Evolutionary conservation across 2,797 vertebrate genomes (phyloP), one percentile per base, ranked within the genome.

Genomic region (Chelonia mydas): DNA sequence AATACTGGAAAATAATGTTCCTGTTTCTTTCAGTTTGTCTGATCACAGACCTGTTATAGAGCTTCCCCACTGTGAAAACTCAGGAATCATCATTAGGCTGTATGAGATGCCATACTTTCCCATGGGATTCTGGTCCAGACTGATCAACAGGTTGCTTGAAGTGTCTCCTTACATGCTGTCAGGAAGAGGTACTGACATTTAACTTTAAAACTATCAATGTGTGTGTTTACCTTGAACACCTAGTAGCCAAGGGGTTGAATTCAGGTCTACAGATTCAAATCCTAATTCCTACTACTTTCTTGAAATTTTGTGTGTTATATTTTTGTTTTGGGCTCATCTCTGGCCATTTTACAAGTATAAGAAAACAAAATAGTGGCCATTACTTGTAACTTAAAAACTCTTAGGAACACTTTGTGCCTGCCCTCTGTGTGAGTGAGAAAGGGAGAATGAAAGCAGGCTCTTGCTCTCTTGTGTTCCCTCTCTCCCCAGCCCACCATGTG

Each of bases 51-150:
- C 99, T 6, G 98, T 98, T 54, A 99, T 99, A 83, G 99, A 99
- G 83, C 98, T 99, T 89, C 99, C 99, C 7, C 99, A 99, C 96
- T 99, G 98, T 97, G 99, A 99, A 98, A 99, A 99, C 97, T 99
- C 99, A 0, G 99, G 99, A 98, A 98, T 99, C 83, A 99, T 99
- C 13, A 97, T 99, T 92, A 98, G 99, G 85, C 98, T 99, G 3
- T 99, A 99, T 83, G 99, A 99, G 98, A 99, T 99, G 99, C 99
- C 99, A 0, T 99, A 99, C 95, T 99, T 99, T 97, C 99, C 99
- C 49, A 99, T 99, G 99, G 99, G 99, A 90, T 99, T 99, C 98
- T 99, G 99, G 99, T 99, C 99, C 11, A 98, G 99, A 51, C 98
- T 99, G 96, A 99, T 99, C 97, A 99, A 98, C 96, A 99, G 99